A percentile compares a stretch with the other conserved stretches of the same genome.
Evolutionary conservation across 2,113 vertebrate species (phyloP).

Genomic region (Equus przewalskii): DNA sequence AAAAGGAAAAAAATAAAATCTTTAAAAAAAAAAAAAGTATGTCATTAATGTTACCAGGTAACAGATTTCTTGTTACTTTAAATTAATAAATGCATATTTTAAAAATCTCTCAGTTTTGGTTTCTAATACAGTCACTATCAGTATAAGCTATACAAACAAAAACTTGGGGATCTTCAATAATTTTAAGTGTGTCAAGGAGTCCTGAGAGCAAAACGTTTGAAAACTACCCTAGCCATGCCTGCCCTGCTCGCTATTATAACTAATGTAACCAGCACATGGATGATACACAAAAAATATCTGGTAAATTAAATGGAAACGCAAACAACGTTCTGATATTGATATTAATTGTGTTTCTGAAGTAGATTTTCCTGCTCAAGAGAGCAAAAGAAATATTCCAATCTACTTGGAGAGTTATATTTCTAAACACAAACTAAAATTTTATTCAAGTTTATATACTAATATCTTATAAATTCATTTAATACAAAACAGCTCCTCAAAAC

Average conservation of each 20-base stretch:
- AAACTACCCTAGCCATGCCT: background rate
- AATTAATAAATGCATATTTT: background rate
- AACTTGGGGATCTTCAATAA: background rate
- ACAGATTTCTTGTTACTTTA: background rate
- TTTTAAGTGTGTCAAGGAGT: background rate
- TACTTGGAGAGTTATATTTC: background rate
- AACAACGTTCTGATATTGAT: background rate
- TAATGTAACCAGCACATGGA: background rate
- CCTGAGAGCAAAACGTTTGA: background rate
- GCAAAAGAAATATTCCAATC: background rate
- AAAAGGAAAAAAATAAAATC: too few species aligned
- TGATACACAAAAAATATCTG: background rate
- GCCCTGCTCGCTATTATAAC: background rate
- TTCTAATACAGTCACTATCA: background rate
- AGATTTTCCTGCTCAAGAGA: background rate
- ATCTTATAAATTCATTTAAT: background rate
- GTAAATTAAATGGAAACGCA: background rate
- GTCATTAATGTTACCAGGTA: background rate
- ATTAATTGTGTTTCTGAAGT: background rate
- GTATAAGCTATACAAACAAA: background rate
- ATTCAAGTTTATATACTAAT: background rate
- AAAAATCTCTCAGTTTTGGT: background rate
- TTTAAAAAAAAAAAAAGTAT: background rate
- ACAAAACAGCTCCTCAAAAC: background rate
- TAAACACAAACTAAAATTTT: background rate